Base-by-base conservation (phyloP, 2,888 invertebrate genomes). In the Stenodema calcarata region DNA sequence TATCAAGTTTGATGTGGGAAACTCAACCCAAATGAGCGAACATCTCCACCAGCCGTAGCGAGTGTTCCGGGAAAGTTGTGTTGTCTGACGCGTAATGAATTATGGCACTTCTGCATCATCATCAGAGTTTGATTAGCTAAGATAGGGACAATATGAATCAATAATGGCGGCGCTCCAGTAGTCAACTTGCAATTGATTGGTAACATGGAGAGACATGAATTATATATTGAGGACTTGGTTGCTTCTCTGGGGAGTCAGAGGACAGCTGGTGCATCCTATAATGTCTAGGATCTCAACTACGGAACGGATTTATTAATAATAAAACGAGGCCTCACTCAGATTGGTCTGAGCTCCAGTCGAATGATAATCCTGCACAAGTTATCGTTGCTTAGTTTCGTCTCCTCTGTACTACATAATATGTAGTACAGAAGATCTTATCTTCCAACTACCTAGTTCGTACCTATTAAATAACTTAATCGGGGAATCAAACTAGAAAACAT, bases 141-240 rank as follows among this genome's bases (percentile, higher is more conserved):
- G 62, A 62, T 62, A 62, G 62, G 16, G 35, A 7, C 75, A 41
- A 42, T 27, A 42, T 44, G 18, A 12, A 78, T 78, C 27, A 44
- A 78, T 78, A 3, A 44, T 42, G 44, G 44, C 44, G 23, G 18
- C 27, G 44, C 23, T 42, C 44, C 27, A 44, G 23, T 18, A 78
- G 50, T 54, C 23, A 54, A 50, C 80, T 80, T 80, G 80, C 62
- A 82, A 62, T 82, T 82, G 82, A 82, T 69, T 47, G 41, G 82
- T 82, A 82, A 82, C 82, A 82, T 82, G 82, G 70, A 41, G 82
- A 70, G 42, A 23, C 41, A n/a, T 82, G 69, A 69, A 82, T 82
- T 69, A 69, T 62, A 62, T 42, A 82, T 82, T 42, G 82, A 70
- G 82, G 27, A 30, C 62, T 69, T 82, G 62, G 28, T 78, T 41